These are phyloP conservation scores for Lerema accius DNA, from an alignment of 1,140 invertebrate species.

Conservation along the genomic window DNA sequence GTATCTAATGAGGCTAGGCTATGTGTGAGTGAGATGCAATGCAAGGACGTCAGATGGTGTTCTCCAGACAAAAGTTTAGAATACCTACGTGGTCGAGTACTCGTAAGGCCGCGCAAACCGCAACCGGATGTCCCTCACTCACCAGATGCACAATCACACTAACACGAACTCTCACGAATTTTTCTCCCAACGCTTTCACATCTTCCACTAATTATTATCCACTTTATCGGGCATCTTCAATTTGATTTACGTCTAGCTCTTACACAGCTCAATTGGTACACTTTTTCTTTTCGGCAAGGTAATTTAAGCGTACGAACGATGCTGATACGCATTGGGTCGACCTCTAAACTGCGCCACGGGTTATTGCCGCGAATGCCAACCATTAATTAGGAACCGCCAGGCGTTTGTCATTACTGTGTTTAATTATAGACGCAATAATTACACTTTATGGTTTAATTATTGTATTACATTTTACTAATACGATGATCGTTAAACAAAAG, in stretches of 20 bases:
- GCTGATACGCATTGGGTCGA: slow-evolving; percentile 44
- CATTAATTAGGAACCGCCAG: slow-evolving; percentile 49
- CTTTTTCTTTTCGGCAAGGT: slow-evolving; percentile 74
- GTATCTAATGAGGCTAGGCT: neutral
- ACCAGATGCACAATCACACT: slow-evolving; percentile 80
- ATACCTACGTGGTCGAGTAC: slow-evolving; percentile 39
- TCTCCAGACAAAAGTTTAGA: slow-evolving; percentile 24
- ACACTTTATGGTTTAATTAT: slow-evolving; percentile 30
- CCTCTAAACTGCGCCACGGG: slow-evolving; percentile 39
- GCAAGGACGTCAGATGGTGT: neutral
- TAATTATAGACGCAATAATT: slow-evolving; percentile 41
- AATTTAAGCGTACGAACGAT: slow-evolving; percentile 54
- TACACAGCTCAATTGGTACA: slow-evolving; percentile 74
- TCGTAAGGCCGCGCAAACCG: slow-evolving; percentile 40
- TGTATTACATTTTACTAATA: slow-evolving; percentile 4
- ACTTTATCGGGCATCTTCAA: slow-evolving; percentile 82
- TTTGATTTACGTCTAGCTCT: slow-evolving; percentile 80
- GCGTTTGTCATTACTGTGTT: slow-evolving; percentile 40
- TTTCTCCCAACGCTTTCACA: slow-evolving; percentile 82
- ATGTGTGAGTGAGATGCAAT: too few species aligned
- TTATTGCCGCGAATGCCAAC: slow-evolving; percentile 40
- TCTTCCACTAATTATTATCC: slow-evolving; percentile 82
- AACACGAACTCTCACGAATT: slow-evolving; percentile 81
- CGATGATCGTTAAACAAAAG: slow-evolving; percentile 9
- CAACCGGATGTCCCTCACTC: slow-evolving; percentile 73